Conservation (phyloP, 2,113 vertebrate species). For the Grantiella picta region DNA sequence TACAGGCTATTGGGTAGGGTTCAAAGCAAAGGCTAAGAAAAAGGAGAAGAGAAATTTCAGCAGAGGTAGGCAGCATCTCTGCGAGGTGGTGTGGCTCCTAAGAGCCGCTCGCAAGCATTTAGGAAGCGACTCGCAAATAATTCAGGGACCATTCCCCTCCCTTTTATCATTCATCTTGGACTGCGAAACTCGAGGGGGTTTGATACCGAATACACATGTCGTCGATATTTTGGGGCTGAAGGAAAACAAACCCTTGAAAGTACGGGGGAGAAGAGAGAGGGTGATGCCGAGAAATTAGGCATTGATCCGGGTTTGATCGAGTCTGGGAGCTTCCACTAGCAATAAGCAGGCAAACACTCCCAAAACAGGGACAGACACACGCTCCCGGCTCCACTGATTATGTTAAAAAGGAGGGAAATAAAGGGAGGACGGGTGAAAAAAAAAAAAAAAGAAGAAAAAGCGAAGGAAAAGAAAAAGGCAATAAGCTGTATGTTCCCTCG, state of each 20-base stretch:
- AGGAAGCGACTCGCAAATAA: not conserved
- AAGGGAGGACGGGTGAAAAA: not conserved
- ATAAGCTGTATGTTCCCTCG: not conserved
- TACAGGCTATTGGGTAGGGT: slow-evolving; percentile 10
- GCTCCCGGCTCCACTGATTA: not conserved
- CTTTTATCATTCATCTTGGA: not conserved
- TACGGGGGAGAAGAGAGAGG: not conserved
- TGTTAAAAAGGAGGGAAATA: not conserved
- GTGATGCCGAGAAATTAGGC: slow-evolving; percentile 10
- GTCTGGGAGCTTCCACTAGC: not conserved
- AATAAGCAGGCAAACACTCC: not conserved
- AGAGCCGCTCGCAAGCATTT: not conserved
- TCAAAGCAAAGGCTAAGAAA: slow-evolving; percentile 31
- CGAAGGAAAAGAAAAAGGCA: not conserved
- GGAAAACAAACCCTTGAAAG: not conserved
- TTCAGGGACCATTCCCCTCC: not conserved
- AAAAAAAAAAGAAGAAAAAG: not conserved
- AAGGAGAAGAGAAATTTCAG: not conserved
- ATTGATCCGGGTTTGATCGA: slow-evolving; percentile 16
- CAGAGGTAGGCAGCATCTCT: slow-evolving; percentile 21
- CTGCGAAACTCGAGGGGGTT: not conserved
- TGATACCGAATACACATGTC: not conserved
- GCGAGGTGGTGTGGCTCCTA: not conserved
- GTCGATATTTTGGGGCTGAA: not conserved
- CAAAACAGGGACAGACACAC: not conserved